Evolutionary conservation across 2,797 vertebrate genomes (phyloP), one percentile per base, ranked within the genome.

Genomic region (Tenualosa ilisha): DNA sequence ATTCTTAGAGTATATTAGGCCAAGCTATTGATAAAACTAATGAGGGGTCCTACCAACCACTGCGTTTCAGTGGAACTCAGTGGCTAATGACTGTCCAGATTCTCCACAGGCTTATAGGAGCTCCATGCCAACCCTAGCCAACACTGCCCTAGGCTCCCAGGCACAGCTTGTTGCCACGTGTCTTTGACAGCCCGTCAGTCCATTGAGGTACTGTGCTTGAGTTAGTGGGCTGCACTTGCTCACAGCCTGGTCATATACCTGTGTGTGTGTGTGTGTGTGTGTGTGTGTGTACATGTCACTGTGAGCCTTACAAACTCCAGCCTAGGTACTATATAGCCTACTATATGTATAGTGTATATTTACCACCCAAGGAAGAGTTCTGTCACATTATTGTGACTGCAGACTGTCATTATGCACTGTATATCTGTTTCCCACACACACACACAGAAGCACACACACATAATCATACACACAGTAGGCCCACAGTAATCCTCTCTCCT

Each of bases 141-240:
- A 2, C 65, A 15, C 65, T 37, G 26, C 4, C 65, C 26, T 1
- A 72, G 26, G 11, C 65, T 72, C 65, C 84, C 81, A 88, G 88
- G 72, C 88, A 90, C 96, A 97, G 96, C 96, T 96, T 96, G 95
- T 94, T 95, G 93, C 96, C 97, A 97, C 96, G 93, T 95, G 96
- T 91, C 92, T 96, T 92, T 97, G 97, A 97, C 97, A 97, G 95
- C 92, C 94, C 95, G 95, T 95, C 94, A 95, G 93, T 94, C 89
- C 94, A 95, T 93, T 84, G 86, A 87, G 63, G 81, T 26, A 79
- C 84, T 82, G 81, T 81, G 63, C 75, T 20, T 51, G 53, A 83
- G 79, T 86, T 12, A 81, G 51, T 84, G 43, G 54, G 75, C 72
- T 43, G 5, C 22, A 50, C 86, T 83, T 82, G 75, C 54, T 24